Evolutionary conservation across 1,140 invertebrate genomes (phyloP), one percentile per base, ranked within the genome.

Genomic region (Drosophila arizonae): DNA sequence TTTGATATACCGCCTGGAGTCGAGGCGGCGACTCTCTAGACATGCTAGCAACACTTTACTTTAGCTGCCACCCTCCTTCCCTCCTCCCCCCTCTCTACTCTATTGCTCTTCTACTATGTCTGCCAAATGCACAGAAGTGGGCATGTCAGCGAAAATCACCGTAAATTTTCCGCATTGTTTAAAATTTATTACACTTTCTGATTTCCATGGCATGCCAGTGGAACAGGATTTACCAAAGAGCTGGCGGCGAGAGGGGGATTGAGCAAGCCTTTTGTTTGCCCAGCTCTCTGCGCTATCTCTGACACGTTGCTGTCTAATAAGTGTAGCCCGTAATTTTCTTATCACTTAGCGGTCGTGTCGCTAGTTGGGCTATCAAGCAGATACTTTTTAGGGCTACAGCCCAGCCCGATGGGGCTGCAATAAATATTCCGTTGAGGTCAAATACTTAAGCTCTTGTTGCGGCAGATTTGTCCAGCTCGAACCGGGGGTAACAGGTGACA

Each of bases 121-220:
- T 72, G 66, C 60, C 63, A 82, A 79, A 82, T 76, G 79, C 84
- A 88, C 79, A 87, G 84, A 82, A 88, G 82, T 87, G 82, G 82
- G 82, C 84, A 87, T 87, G 82, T 87, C 82, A 87, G 82, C 84
- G 84, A 87, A 87, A 87, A 87, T 88, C 84, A 87, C 82, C 82
- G 82, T 87, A 87, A 87, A 87, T 87, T 87, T 87, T 87, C 82
- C 82, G 84, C 82, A 87, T 88, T 87, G 82, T 87, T 87, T 82
- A 88, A 87, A 87, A 87, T 87, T 88, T 87, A 87, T 87, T 87
- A 87, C 82, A 87, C 82, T 87, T 88, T 87, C 84, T 77, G 82
- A 87, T 87, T 87, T 87, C 55, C 65, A 73, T 73, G 65, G 71
- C 71, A 69, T 24, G 36, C 36, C 36, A 39, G 36, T 39, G 36